Percentiles rank a stretch among this genome's conserved stretches.
phyloP scores from a whole-genome alignment of 92 coral and sea anemone genomes.

The Epizoanthus rinbou region DNA sequence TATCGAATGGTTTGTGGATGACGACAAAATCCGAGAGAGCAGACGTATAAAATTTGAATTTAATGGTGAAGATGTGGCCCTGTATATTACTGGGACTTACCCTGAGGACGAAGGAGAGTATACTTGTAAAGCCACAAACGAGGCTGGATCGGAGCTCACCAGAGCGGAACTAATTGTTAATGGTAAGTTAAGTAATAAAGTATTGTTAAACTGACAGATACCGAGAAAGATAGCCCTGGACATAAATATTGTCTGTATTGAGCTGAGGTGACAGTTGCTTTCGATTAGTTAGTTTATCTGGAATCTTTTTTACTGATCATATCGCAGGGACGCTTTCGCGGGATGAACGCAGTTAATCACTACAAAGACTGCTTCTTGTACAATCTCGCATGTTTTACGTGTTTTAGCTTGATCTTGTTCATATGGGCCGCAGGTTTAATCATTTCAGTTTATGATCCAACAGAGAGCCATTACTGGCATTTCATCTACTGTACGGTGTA shows the following conservation, averaged over 20 bases:
- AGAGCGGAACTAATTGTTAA: conserved; percentile 87
- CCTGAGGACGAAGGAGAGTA: conserved; percentile 93
- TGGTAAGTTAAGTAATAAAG: conserved; percentile 81
- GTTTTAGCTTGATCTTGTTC: neutral
- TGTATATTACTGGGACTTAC: conserved; percentile 67
- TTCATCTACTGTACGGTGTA: neutral
- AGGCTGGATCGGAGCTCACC: conserved; percentile 64
- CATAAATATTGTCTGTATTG: neutral
- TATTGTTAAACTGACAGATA: conserved; percentile 33
- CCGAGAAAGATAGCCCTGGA: conserved; percentile 19
- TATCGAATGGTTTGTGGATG: conserved; percentile 87
- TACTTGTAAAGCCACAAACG: conserved; percentile 78
- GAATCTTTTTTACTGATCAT: neutral
- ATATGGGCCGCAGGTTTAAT: conserved; percentile 6
- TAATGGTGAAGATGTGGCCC: conserved; percentile 68
- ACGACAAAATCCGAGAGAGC: conserved; percentile 82
- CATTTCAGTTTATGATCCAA: neutral
- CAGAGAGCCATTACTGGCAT: conserved; percentile 7
- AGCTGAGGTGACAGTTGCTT: neutral
- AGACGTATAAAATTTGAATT: conserved; percentile 66
- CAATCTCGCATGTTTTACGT: conserved; percentile 6
- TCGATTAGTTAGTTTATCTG: conserved; percentile 1
- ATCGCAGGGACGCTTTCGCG: neutral
- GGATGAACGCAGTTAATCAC: neutral
- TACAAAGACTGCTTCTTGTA: neutral